A percentile compares a stretch with the other conserved stretches of the same genome.
These are phyloP conservation scores for Channa maculata DNA, from an alignment of 2,113 vertebrate genomes.

Conservation along the genomic window DNA sequence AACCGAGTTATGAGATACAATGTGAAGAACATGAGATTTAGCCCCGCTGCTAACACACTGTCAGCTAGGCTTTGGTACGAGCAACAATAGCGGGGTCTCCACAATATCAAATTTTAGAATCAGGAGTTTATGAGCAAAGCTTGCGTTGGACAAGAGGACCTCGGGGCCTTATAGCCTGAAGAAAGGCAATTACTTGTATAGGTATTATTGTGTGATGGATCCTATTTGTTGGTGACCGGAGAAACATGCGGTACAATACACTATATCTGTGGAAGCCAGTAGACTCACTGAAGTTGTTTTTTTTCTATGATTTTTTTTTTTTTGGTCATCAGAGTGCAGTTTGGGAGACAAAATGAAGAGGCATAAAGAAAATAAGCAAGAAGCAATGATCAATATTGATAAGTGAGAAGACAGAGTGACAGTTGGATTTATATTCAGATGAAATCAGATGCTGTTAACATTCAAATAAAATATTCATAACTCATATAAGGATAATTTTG, in stretches of 20 bases:
- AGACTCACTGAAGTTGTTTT: conserved; percentile 23
- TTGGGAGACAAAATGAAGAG: not conserved
- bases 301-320: conserved; percentile 14
- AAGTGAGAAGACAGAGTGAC: not conserved
- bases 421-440: too few relatives aligned
- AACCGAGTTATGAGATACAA: conserved; percentile 80
- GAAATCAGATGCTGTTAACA: not conserved
- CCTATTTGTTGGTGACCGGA: conserved; percentile 78
- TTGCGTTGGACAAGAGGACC: conserved; percentile 81
- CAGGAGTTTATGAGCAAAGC: conserved; percentile 83
- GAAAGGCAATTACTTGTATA: conserved; percentile 85
- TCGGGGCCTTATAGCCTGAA: conserved; percentile 80
- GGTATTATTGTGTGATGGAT: conserved; percentile 84
- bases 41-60: conserved; percentile 61
- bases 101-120: conserved; percentile 83
- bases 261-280: conserved; percentile 49
- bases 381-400: not conserved
- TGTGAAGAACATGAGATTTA: conserved; percentile 82
- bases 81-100: conserved; percentile 73
- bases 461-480: not conserved
- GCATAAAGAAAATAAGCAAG: not conserved
- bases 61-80: conserved; percentile 61
- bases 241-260: conserved; percentile 76
- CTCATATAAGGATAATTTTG: not conserved
- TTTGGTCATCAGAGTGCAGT: conserved; percentile 14